A percentile compares a stretch with the other conserved stretches of the same genome.
Conservation (phyloP, 2,888 invertebrate species). For the Norana najaformis region DNA sequence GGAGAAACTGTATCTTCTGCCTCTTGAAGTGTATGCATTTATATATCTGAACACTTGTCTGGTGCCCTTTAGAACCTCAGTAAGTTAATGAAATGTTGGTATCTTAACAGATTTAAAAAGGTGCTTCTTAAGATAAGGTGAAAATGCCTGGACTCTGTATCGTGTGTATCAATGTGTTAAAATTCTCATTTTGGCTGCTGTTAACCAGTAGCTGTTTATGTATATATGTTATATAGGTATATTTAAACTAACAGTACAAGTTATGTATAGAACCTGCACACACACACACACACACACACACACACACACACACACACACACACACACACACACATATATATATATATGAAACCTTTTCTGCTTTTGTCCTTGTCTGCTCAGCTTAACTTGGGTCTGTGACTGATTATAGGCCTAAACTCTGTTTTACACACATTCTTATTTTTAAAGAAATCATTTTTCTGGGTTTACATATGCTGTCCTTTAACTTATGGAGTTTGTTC, state of each 20-base stretch:
- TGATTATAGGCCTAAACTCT: too few relatives aligned
- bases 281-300: too few relatives aligned
- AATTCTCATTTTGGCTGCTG: background rate
- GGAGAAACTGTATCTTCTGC: background rate
- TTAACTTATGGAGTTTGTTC: background rate
- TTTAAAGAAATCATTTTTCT: background rate
- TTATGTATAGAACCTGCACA: too few relatives aligned
- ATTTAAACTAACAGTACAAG: too few relatives aligned
- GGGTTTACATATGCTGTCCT: slow-evolving; percentile 13
- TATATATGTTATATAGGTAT: background rate
- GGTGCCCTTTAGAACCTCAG: background rate
- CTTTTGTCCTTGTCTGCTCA: too few relatives aligned
- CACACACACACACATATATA: background rate
- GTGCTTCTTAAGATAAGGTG: background rate
- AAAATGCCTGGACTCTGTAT: background rate
- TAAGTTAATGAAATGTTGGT: background rate
- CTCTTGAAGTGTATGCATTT: background rate
- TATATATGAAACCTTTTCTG: too few relatives aligned
- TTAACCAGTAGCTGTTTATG: background rate
- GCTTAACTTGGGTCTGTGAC: too few relatives aligned
- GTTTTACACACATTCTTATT: slow-evolving; percentile 13
- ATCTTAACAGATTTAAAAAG: background rate
- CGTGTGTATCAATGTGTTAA: background rate
- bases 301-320: too few relatives aligned
- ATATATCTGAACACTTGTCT: background rate